These are phyloP conservation scores for Oxyscelio sp. DNA, from an alignment of 2,888 invertebrate genomes.

Conservation along the genomic window DNA sequence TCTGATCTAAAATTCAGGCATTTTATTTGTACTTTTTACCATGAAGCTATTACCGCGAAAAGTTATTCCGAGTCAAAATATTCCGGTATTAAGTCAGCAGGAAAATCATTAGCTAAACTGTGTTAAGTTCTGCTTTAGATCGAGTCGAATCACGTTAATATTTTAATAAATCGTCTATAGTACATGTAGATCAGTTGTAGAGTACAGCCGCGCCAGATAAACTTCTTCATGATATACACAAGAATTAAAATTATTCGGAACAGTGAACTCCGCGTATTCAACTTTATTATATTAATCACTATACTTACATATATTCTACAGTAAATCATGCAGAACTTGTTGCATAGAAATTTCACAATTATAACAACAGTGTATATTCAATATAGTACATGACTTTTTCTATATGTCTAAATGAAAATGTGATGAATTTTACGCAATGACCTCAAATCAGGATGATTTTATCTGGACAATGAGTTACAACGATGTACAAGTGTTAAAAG, in stretches of 20 bases:
- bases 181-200: conserved; percentile 42
- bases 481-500: conserved; percentile 54
- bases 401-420: conserved; percentile 36
- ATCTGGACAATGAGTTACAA: conserved; percentile 56
- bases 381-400: conserved; percentile 50
- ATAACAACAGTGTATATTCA: conserved; percentile 55
- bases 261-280: conserved; percentile 31
- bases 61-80: conserved; percentile 16
- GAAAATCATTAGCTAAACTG: conserved; percentile 40
- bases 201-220: conserved; percentile 29
- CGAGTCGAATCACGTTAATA: conserved; percentile 41
- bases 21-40: conserved; percentile 43
- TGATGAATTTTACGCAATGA: conserved; percentile 45
- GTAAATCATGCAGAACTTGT: conserved; percentile 64
- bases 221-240: conserved; percentile 38
- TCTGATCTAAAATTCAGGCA: conserved; percentile 3
- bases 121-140: conserved; percentile 48
- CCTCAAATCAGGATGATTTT: conserved; percentile 62
- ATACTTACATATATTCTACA: conserved; percentile 45
- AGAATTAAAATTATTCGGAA: conserved; percentile 51
- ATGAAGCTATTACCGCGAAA: not conserved
- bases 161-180: conserved; percentile 49
- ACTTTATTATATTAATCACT: conserved; percentile 57
- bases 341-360: conserved; percentile 57
- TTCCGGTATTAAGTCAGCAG: conserved; percentile 14